phyloP scores from a whole-genome alignment of 1,140 invertebrate species.

The Dufourea novaeangliae region DNA sequence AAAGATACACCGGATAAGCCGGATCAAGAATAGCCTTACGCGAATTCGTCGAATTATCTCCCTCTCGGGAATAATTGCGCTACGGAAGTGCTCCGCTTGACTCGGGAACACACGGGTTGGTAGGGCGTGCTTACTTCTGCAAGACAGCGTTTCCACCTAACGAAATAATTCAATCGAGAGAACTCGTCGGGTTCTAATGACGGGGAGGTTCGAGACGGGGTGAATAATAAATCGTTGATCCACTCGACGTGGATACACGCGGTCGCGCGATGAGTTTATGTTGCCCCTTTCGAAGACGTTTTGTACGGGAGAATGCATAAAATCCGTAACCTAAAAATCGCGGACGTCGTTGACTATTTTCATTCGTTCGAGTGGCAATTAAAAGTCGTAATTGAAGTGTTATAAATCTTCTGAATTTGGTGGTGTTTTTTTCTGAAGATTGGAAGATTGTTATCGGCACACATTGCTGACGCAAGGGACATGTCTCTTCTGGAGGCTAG shows the following conservation, averaged over 20 bases:
- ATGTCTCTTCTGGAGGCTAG: not conserved
- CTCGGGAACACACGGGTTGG: not conserved
- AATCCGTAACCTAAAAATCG: too few relatives aligned
- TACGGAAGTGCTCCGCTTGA: conserved; percentile 9
- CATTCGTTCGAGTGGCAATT: too few relatives aligned
- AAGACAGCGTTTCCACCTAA: not conserved
- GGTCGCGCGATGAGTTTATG: not conserved
- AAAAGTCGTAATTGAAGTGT: not conserved
- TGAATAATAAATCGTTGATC: not conserved
- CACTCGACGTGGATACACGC: not conserved
- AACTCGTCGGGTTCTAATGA: too few relatives aligned
- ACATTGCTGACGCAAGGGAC: conserved; percentile 30
- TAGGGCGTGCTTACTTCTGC: not conserved
- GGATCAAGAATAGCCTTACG: conserved; percentile 62
- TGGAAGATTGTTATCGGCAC: not conserved
- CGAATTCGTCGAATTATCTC: conserved; percentile 59
- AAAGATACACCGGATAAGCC: conserved; percentile 48
- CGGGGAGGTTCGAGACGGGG: too few relatives aligned
- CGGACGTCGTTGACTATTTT: too few relatives aligned
- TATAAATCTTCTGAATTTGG: too few relatives aligned
- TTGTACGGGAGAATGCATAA: too few relatives aligned
- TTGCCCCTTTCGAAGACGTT: too few relatives aligned
- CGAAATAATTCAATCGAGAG: conserved; percentile 13
- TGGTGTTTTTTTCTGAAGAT: not conserved
- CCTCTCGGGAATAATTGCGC: conserved; percentile 39